These are phyloP conservation scores for Yoshiicerus persimilis DNA, from an alignment of 1,140 invertebrate genomes.

Conservation along the genomic window DNA sequence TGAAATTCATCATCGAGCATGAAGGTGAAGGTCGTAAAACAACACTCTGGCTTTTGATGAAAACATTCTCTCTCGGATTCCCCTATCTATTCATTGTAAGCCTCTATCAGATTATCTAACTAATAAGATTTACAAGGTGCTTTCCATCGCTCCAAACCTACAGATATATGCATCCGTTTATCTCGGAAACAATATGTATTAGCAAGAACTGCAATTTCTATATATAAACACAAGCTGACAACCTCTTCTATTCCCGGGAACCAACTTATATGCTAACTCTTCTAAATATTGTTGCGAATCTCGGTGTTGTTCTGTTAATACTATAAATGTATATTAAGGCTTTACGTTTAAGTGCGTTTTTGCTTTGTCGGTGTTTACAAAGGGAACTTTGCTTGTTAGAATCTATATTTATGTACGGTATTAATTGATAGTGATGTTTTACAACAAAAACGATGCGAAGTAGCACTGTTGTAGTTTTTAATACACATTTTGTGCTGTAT, in stretches of 20 bases:
- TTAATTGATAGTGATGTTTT: not conserved
- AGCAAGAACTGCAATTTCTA: not conserved
- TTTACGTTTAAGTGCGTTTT: too few relatives aligned
- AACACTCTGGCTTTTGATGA: conserved; percentile 37
- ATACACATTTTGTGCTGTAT: too few relatives aligned
- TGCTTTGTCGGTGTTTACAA: not conserved
- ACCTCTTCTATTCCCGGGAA: not conserved
- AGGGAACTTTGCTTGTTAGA: not conserved
- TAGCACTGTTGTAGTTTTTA: too few relatives aligned
- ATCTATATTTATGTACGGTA: not conserved
- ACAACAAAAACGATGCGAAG: not conserved
- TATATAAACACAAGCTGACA: not conserved
- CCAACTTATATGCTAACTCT: not conserved
- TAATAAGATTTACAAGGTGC: not conserved
- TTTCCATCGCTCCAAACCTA: not conserved
- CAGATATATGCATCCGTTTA: not conserved
- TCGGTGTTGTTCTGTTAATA: too few relatives aligned
- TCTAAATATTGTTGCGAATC: too few relatives aligned
- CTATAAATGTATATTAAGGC: too few relatives aligned
- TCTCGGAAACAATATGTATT: not conserved
- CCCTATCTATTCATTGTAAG: conserved; percentile 40
- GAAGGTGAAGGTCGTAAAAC: conserved; percentile 35
- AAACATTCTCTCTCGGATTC: conserved; percentile 36
- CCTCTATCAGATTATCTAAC: not conserved
- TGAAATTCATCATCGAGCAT: conserved; percentile 40